Evolutionary conservation across 2,797 vertebrate genomes (phyloP), one percentile per base, ranked within the genome.

Genomic region (Ctenopoma kingsleyae): DNA sequence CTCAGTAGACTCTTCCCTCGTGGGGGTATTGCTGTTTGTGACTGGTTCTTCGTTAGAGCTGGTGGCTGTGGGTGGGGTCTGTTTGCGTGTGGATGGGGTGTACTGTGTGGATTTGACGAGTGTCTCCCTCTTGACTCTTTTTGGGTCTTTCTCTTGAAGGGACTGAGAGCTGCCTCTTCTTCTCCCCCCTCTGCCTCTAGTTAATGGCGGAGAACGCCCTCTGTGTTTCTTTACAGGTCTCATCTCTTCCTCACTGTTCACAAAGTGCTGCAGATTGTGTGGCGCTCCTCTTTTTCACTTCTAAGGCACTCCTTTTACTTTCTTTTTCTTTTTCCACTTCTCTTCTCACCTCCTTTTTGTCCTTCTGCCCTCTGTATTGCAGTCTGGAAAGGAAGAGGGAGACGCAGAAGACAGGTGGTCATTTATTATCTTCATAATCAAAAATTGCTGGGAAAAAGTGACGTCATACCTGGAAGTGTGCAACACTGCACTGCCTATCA

Each of bases 151-250:
- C 9, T 94, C 93, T 9, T 89, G 90, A 38, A 89, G 86, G 32
- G 90, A 80, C 58, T 93, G 92, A 15, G 83, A 70, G 23, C 74
- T 81, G 47, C 86, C 89, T 77, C 88, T 91, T 71, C 90, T 95
- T 72, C 92, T 94, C 55, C 93, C 92, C 59, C 95, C 94, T 86
- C 95, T 95, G 78, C 94, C 94, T 80, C 95, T 91, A 23, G 94
- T 93, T 69, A 95, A 91, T 13, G 91, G 92, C 20, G 95, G 94
- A 40, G 95, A 95, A 61, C 63, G 90, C 50, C 94, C 93, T 59
- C 93, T 90, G 64, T 92, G 89, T 87, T 96, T 96, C 91, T 96
- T 97, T 82, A 93, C 81, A 15, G 96, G 93, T 89, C 95, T 96
- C 96, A 97, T 97, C 80, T 86, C 91, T 84, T 90, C 71, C 61